Percentiles rank a stretch among this genome's conserved stretches.
Conservation (phyloP, 2,797 vertebrate genomes). For the Propithecus deckenii region DNA sequence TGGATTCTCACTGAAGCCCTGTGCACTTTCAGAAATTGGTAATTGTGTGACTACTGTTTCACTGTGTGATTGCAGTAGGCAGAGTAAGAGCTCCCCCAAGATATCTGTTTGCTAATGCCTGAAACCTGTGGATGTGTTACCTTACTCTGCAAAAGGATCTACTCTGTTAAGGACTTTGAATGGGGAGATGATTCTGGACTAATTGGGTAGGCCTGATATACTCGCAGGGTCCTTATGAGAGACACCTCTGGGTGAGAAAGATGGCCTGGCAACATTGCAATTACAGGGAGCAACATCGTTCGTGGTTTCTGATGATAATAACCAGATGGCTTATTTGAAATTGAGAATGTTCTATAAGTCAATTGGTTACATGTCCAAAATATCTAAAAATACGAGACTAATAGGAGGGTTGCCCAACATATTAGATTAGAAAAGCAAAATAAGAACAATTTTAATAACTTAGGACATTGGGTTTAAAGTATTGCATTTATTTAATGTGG, state of each 20-base stretch:
- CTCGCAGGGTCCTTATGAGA: not conserved
- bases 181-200: not conserved
- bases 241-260: not conserved
- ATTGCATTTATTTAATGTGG: not conserved
- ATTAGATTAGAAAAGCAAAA: not conserved
- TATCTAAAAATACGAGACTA: not conserved
- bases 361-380: not conserved
- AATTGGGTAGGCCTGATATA: too few species aligned
- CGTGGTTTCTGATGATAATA: not conserved
- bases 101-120: too few species aligned
- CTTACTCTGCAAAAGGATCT: not conserved
- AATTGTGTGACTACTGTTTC: slow-evolving; percentile 37
- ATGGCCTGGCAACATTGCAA: not conserved
- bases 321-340: not conserved
- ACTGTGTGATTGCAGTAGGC: too few species aligned
- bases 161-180: not conserved
- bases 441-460: not conserved
- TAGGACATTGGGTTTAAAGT: not conserved
- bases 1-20: slow-evolving; percentile 87
- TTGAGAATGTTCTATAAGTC: not conserved
- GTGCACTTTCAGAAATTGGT: slow-evolving; percentile 85
- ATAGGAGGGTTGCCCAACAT: not conserved
- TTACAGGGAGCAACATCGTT: not conserved
- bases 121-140: not conserved
- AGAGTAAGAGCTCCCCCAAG: not conserved